Conservation (phyloP, 1,140 invertebrate species). For the Venturia canescens region DNA sequence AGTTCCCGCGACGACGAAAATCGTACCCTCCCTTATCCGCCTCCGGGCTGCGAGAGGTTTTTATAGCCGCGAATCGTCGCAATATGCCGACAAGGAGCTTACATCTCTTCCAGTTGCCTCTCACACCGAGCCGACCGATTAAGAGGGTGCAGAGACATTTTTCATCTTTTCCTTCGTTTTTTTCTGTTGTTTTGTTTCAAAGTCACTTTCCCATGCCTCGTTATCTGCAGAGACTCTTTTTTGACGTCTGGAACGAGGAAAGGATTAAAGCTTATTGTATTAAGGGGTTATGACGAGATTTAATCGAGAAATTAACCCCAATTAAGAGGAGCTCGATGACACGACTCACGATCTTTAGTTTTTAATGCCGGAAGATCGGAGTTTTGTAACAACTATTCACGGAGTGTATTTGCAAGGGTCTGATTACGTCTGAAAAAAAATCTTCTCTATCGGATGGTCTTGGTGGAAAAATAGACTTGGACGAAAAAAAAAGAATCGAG, state of each 20-base stretch:
- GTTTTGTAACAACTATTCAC: background rate
- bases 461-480: background rate
- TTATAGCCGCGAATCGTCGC: slow-evolving; percentile 76
- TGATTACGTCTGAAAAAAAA: background rate
- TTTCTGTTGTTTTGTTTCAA: slow-evolving; percentile 28
- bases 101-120: slow-evolving; percentile 54
- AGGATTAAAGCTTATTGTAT: slow-evolving; percentile 61
- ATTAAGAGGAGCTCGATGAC: background rate
- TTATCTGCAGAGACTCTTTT: slow-evolving; percentile 41
- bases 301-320: background rate
- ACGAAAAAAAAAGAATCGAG: background rate
- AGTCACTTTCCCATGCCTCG: slow-evolving; percentile 3
- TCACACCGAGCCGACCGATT: slow-evolving; percentile 65
- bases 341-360: background rate
- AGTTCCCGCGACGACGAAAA: slow-evolving; percentile 49
- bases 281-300: background rate
- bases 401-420: background rate
- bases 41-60: slow-evolving; percentile 61
- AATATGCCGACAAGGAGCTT: slow-evolving; percentile 76
- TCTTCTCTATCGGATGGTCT: background rate
- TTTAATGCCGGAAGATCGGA: background rate
- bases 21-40: slow-evolving; percentile 46
- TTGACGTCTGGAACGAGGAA: slow-evolving; percentile 54
- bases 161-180: slow-evolving; percentile 59
- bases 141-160: slow-evolving; percentile 69